These are phyloP conservation scores for Chromobotia macracanthus DNA, from an alignment of 2,797 vertebrate species.

Conservation along the genomic window DNA sequence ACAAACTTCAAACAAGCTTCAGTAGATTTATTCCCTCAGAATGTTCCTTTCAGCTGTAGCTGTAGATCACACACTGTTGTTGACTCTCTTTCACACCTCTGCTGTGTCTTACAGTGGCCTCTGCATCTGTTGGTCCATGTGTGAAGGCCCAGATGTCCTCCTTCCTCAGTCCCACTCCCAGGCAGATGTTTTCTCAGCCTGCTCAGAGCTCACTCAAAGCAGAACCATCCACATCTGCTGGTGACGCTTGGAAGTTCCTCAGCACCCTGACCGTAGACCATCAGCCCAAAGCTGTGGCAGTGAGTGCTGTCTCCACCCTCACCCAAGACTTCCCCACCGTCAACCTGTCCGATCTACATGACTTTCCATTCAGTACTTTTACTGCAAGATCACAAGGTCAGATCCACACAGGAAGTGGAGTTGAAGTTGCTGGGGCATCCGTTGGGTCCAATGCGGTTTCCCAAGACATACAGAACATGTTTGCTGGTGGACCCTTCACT, in stretches of 20 bases:
- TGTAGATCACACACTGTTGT: too few species aligned
- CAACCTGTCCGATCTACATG: slow-evolving; percentile 75
- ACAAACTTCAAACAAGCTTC: too few species aligned
- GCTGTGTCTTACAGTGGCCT: slow-evolving; percentile 49
- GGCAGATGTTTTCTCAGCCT: slow-evolving; percentile 69
- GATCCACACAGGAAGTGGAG: not conserved
- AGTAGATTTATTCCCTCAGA: too few species aligned
- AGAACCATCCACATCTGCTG: slow-evolving; percentile 54
- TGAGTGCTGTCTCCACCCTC: not conserved
- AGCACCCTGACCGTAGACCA: slow-evolving; percentile 65
- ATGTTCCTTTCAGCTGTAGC: too few species aligned
- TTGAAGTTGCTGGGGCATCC: not conserved
- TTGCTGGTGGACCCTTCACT: slow-evolving; percentile 62
- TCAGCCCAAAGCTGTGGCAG: slow-evolving; percentile 62
- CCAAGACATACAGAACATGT: slow-evolving; percentile 56
- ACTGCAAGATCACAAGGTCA: slow-evolving; percentile 9
- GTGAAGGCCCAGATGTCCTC: slow-evolving; percentile 53
- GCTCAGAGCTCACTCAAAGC: slow-evolving; percentile 51
- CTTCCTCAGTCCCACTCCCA: slow-evolving; percentile 55
- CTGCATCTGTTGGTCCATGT: not conserved
- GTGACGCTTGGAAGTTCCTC: slow-evolving; percentile 71
- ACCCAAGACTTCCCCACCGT: slow-evolving; percentile 70
- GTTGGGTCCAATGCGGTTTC: not conserved
- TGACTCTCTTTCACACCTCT: not conserved
- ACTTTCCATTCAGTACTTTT: slow-evolving; percentile 64